Conservation (phyloP, 2,888 invertebrate species). For the Eupithecia exiguata region DNA sequence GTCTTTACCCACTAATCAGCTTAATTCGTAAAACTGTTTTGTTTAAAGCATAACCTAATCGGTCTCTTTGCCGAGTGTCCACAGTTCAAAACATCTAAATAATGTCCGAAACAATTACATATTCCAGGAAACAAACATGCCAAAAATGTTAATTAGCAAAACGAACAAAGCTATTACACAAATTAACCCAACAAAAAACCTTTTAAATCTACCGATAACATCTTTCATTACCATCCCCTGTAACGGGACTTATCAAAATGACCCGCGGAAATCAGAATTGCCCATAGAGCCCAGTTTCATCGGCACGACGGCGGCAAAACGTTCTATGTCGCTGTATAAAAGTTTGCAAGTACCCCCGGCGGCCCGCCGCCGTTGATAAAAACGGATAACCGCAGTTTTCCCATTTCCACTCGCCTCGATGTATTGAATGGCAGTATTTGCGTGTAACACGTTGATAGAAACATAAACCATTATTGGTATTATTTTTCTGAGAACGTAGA, state of each 20-base stretch:
- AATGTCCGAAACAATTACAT: not conserved
- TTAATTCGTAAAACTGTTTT: not conserved
- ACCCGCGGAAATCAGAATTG: slow-evolving; percentile 32
- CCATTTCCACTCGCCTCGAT: slow-evolving; percentile 38
- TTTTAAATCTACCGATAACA: slow-evolving; percentile 25
- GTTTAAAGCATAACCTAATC: not conserved
- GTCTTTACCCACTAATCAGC: not conserved
- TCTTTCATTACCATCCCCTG: slow-evolving; percentile 29
- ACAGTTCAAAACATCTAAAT: not conserved
- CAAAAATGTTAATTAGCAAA: slow-evolving; percentile 7
- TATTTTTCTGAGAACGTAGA: not conserved
- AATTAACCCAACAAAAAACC: slow-evolving; percentile 13
- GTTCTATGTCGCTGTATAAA: slow-evolving; percentile 52
- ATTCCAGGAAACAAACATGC: slow-evolving; percentile 6
- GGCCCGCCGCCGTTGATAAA: slow-evolving; percentile 46
- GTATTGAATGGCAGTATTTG: slow-evolving; percentile 35
- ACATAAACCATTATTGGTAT: slow-evolving; percentile 22
- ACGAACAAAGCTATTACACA: slow-evolving; percentile 20
- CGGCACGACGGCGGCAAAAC: slow-evolving; percentile 38
- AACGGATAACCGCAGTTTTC: slow-evolving; percentile 37
- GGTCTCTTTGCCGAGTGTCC: not conserved
- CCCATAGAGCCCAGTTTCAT: slow-evolving; percentile 33
- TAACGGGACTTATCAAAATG: slow-evolving; percentile 33
- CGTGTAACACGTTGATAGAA: slow-evolving; percentile 31
- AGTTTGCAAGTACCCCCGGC: slow-evolving; percentile 47